A percentile compares a stretch with the other conserved stretches of the same genome.
phyloP scores from a whole-genome alignment of 2,888 invertebrate genomes.

The Lasioglossum malachurum region DNA sequence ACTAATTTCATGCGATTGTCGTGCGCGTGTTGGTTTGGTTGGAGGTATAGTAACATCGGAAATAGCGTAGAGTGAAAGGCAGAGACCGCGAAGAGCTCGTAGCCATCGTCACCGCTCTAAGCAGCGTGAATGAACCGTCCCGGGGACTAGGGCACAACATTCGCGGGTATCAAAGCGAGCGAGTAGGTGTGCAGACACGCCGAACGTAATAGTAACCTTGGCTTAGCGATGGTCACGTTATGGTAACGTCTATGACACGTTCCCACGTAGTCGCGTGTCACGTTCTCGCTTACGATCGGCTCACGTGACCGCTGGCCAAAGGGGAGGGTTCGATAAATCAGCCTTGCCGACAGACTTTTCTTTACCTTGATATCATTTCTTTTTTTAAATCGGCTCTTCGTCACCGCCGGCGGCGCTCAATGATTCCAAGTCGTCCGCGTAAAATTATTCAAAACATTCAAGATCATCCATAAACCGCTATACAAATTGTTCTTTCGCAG shows the following conservation, averaged over 20 bases:
- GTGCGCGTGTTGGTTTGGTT: background rate
- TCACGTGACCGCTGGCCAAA: conserved; percentile 60
- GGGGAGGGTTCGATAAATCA: conserved; percentile 41
- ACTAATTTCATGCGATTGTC: background rate
- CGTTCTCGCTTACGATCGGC: conserved; percentile 68
- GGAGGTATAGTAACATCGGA: background rate
- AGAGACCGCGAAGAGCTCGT: conserved; percentile 60
- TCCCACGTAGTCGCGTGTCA: conserved; percentile 72
- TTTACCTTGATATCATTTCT: conserved; percentile 35
- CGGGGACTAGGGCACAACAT: conserved; percentile 75
- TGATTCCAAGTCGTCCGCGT: background rate
- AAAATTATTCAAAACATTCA: background rate
- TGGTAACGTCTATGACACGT: conserved; percentile 82
- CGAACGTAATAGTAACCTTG: conserved; percentile 84
- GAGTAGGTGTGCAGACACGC: conserved; percentile 79
- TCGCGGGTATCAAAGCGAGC: conserved; percentile 81
- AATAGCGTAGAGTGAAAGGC: background rate
- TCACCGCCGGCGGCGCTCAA: background rate
- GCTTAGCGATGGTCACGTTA: conserved; percentile 75
- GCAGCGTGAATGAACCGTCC: conserved; percentile 77
- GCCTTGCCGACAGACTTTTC: conserved; percentile 41
- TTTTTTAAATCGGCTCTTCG: conserved; percentile 5
- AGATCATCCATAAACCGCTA: background rate
- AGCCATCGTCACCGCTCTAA: conserved; percentile 70
- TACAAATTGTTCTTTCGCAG: background rate